Percentiles rank a stretch among this genome's conserved stretches.
These are phyloP conservation scores for Hyposoter dolosus DNA, from an alignment of 2,888 invertebrate genomes.

Conservation along the genomic window DNA sequence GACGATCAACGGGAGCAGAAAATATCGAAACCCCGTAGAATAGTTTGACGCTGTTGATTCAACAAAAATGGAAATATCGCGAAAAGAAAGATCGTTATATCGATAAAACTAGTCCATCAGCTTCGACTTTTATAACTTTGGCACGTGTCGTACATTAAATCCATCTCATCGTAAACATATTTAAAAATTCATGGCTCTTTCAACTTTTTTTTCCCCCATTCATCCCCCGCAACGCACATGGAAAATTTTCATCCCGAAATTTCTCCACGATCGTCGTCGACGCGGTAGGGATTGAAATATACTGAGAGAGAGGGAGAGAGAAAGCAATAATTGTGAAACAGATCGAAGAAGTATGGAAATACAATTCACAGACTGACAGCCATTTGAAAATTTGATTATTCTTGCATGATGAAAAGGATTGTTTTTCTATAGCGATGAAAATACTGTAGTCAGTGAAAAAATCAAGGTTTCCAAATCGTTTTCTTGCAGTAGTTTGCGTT, in stretches of 20 bases:
- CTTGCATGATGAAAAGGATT: not conserved
- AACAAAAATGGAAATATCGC: not conserved
- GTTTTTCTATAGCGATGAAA: not conserved
- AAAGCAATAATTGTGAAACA: not conserved
- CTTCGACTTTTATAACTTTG: not conserved
- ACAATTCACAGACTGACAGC: not conserved
- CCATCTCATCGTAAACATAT: not conserved
- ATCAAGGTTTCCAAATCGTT: not conserved
- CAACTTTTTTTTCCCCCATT: not conserved
- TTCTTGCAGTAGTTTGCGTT: not conserved
- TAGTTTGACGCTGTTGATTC: not conserved
- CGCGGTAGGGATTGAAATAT: not conserved
- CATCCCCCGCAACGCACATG: not conserved
- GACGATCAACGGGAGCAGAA: not conserved
- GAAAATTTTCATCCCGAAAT: constrained; percentile 2
- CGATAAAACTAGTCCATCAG: not conserved
- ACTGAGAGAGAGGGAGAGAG: not conserved
- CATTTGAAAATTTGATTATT: not conserved
- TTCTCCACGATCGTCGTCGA: not conserved
- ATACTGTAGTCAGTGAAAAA: not conserved
- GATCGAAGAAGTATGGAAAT: not conserved
- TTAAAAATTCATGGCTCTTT: not conserved
- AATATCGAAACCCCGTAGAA: not conserved
- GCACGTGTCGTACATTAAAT: not conserved
- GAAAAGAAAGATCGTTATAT: not conserved